Base-by-base conservation (phyloP, 2,888 invertebrate genomes). In the Hirtodrosophila confusa region DNA sequence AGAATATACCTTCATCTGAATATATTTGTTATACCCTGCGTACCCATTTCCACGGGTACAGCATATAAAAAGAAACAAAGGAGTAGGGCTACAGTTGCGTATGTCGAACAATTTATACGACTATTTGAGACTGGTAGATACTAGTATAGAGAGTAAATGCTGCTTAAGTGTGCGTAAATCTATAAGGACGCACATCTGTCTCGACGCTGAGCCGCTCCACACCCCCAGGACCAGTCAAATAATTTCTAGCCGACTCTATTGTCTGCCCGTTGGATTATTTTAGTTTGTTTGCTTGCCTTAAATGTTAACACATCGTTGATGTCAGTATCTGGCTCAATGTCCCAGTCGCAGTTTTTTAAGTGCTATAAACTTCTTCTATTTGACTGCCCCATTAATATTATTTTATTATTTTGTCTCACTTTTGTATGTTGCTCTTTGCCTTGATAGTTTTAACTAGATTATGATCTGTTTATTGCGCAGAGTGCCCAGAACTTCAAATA, bases 141-240 rank as follows among this genome's bases (percentile, higher is more conserved):
- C 48, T 43, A 51, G 55, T 17, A 41, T 65, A 55, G 1, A 31
- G 74, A 58, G 75, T 80, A 84, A 80, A 80, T 63, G 78, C 74
- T 80, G 71, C 69, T 65, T 71, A 84, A 77, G 74, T 75, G 80
- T 80, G 85, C 80, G 78, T 80, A 84, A 80, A 80, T 84, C 80
- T 68, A 75, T 67, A 60, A 71, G 71, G 71, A 78, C 64, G 61
- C 57, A 50, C 63, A 68, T 50, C 58, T 51, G 43, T 50, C 57
- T 54, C 58, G 7, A 35, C 4, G 31, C 24, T 9, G 33, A 41
- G 47, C 8, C 47, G 41, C 35, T 54, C 17, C 29, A 45, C 23
- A 53, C 33, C 36, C 8, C 24, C 33, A 50, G 41, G 48, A 73
- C 60, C 71, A 61, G 67, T 75, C 67, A 56, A 63, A 67, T 66